Percentiles rank a stretch among this genome's conserved stretches.
phyloP scores from a whole-genome alignment of 53 echinoderm and acorn worm genomes.

The Echinometra lucunter region DNA sequence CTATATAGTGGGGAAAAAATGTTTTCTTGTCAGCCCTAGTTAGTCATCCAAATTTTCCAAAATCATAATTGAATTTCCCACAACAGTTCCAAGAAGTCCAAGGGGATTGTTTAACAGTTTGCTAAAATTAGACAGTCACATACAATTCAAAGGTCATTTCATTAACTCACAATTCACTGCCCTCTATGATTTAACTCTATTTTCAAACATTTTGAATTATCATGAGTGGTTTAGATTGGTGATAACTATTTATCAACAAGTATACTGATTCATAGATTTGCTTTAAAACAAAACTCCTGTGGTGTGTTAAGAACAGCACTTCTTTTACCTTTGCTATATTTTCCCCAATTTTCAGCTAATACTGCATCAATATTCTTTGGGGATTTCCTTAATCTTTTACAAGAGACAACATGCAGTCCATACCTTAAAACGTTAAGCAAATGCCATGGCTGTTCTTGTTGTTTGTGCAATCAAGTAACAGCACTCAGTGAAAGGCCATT shows the following conservation, averaged over 20 bases:
- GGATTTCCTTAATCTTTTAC: neutral
- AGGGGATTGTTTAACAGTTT: neutral
- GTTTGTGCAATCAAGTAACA: neutral
- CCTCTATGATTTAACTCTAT: neutral
- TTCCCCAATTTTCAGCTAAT: neutral
- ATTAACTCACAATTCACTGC: neutral
- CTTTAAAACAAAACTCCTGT: no score
- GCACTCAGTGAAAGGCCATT: neutral
- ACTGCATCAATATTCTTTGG: neutral
- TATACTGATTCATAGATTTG: no score
- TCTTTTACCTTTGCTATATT: no score
- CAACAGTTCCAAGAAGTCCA: slow-evolving; percentile 16
- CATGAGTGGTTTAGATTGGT: neutral
- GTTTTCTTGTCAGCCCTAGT: slow-evolving; percentile 17
- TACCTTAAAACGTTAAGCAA: neutral
- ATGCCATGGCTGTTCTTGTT: neutral
- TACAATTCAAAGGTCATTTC: neutral
- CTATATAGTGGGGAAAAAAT: neutral
- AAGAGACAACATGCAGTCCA: neutral
- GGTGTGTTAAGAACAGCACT: no score
- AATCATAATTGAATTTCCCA: slow-evolving; percentile 47
- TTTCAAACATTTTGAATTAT: neutral
- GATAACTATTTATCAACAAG: no score
- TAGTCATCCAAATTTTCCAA: slow-evolving; percentile 27
- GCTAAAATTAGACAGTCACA: neutral